These are phyloP conservation scores for Coreius guichenoti DNA, from an alignment of 2,797 vertebrate genomes.

Conservation along the genomic window DNA sequence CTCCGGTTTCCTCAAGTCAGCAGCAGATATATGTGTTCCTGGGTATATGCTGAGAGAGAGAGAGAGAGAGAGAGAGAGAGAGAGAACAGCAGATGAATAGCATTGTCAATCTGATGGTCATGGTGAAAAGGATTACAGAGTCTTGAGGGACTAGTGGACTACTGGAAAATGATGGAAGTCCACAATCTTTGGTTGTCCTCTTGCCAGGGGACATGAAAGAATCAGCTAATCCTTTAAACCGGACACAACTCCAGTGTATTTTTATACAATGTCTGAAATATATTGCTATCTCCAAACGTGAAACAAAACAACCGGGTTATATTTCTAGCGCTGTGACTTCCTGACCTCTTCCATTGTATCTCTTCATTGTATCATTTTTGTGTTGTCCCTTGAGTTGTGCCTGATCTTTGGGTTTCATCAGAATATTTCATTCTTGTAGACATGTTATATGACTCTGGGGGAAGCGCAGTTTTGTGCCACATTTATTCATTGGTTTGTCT, in stretches of 20 bases:
- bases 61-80: slow-evolving; percentile 1
- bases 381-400: neutral
- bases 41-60: neutral
- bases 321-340: slow-evolving; percentile 39
- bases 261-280: slow-evolving; percentile 29
- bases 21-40: slow-evolving; percentile 25
- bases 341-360: slow-evolving; percentile 9
- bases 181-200: slow-evolving; percentile 54
- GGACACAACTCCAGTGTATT: slow-evolving; percentile 54
- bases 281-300: slow-evolving; percentile 27
- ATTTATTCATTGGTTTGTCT: neutral
- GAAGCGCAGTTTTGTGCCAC: neutral
- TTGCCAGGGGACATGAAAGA: slow-evolving; percentile 54
- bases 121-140: slow-evolving; percentile 51
- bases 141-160: slow-evolving; percentile 55
- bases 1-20: slow-evolving; percentile 42
- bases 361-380: slow-evolving; percentile 4
- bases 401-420: slow-evolving; percentile 25
- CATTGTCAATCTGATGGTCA: slow-evolving; percentile 52
- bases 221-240: slow-evolving; percentile 61
- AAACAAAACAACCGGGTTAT: slow-evolving; percentile 21
- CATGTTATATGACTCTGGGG: neutral
- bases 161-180: slow-evolving; percentile 54
- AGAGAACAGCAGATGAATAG: slow-evolving; percentile 20
- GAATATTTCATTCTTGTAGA: slow-evolving; percentile 16